A percentile compares a stretch with the other conserved stretches of the same genome.
These are phyloP conservation scores for Cosmorhoe ocellata DNA, from an alignment of 2,888 invertebrate species.

Conservation along the genomic window DNA sequence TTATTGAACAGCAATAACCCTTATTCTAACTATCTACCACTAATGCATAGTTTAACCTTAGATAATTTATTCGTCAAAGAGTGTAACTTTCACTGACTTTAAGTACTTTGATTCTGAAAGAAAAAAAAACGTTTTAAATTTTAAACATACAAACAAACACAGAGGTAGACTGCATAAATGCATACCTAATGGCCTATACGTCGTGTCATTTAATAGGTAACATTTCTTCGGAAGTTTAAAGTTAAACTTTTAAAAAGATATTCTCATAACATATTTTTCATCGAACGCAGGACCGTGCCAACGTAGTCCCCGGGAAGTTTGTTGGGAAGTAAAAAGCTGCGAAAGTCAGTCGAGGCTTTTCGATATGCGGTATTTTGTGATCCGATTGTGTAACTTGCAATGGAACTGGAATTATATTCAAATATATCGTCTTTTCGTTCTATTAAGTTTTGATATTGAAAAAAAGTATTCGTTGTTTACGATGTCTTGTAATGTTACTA, in stretches of 20 bases:
- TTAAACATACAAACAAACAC: too few relatives aligned
- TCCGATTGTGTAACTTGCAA: constrained; percentile 19
- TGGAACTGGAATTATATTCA: constrained; percentile 18
- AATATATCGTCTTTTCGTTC: constrained; percentile 11
- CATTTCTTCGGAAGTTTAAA: constrained; percentile 16
- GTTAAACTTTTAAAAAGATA: constrained; percentile 27
- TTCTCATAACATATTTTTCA: constrained; percentile 37
- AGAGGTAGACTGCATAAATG: too few relatives aligned
- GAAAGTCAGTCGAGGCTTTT: constrained; percentile 21
- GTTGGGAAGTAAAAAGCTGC: constrained; percentile 48
- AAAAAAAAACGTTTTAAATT: too few relatives aligned
- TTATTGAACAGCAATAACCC: too few relatives aligned
- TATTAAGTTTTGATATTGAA: neutral
- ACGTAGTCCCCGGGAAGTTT: constrained; percentile 44
- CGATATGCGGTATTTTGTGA: constrained; percentile 21
- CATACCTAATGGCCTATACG: constrained; percentile 7
- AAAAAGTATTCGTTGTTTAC: neutral
- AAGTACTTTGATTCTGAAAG: too few relatives aligned
- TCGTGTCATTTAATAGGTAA: constrained; percentile 7
- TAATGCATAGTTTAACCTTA: too few relatives aligned
- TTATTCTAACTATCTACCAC: too few relatives aligned
- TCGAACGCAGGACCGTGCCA: constrained; percentile 36
- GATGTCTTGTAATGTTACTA: too few relatives aligned
- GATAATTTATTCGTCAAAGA: too few relatives aligned
- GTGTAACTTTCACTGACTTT: too few relatives aligned